phyloP scores from a whole-genome alignment of 2,797 vertebrate species.

The Nyctibius grandis region DNA sequence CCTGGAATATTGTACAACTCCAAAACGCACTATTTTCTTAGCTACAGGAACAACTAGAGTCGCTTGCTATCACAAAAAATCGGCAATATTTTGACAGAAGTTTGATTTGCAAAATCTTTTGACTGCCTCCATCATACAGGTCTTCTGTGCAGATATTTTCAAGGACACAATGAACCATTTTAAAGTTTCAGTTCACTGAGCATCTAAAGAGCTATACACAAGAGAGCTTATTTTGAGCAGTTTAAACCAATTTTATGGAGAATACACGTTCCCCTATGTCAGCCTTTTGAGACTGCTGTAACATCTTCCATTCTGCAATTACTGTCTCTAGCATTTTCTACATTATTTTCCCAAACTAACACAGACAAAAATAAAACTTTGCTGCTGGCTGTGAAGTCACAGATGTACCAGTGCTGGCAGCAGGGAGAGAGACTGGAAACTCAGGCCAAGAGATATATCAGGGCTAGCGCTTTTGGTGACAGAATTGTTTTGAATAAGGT shows the following conservation, averaged over 20 bases:
- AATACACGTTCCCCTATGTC: background rate
- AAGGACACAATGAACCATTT: background rate
- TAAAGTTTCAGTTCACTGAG: background rate
- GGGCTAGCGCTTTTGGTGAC: background rate
- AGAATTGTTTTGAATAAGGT: background rate
- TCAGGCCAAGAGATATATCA: background rate
- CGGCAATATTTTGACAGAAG: background rate
- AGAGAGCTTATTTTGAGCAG: background rate
- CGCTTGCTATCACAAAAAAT: background rate
- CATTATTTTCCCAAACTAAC: background rate
- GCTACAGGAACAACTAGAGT: background rate
- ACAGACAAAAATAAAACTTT: too few relatives aligned
- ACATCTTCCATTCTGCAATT: background rate
- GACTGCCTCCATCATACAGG: background rate
- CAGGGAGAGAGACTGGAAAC: background rate
- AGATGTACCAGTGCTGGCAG: background rate
- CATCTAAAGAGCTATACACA: background rate
- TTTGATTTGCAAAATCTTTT: background rate
- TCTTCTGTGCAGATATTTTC: background rate
- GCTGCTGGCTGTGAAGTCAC: too few relatives aligned
- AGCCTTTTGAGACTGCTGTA: background rate
- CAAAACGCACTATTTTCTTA: background rate
- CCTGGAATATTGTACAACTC: background rate
- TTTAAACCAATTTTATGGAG: background rate
- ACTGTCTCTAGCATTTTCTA: background rate